Base-by-base conservation (phyloP, 2,888 invertebrate genomes). In the Clunio marinus region DNA sequence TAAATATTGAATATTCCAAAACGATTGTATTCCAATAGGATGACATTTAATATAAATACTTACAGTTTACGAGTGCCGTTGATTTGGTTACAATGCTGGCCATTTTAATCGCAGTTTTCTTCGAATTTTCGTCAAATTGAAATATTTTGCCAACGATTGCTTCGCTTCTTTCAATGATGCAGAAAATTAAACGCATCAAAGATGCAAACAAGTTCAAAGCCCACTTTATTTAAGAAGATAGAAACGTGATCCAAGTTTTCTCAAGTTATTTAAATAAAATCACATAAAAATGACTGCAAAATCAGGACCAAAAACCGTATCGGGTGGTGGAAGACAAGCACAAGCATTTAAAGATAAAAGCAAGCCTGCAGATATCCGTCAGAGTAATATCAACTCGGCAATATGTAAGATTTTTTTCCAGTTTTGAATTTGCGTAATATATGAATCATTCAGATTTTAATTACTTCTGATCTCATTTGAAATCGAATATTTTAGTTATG, bases 341-440 rank as follows among this genome's bases (percentile, higher is more conserved):
- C 78, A 82, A 63, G 88, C 90, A 66, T 93, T 91, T 76, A 92
- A 91, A 80, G 92, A 93, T 80, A 93, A 92, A 83, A 89, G 88
- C 75, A 99, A 99, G 82, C 97, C 98, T 55, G 83, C 88, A 46
- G 95, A 96, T 82, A 94, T 98, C 75, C 87, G 97, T 69, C 83
- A 85, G 72, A 97, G 96, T 78, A 99, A 99, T 78, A 97, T 99
- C 75, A 89, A 89, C 80, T 98, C 99, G 75, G 98, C 96, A 68
- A 99, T 97, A 89, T 95, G 96, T 96, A 84, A 70, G 69, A 72
- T 69, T 70, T 70, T 63, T 46, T 57, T 60, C 57, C 25, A n/a
- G n/a, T n/a, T n/a, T n/a, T n/a, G n/a, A n/a, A n/a, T n/a, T n/a
- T n/a, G n/a, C n/a, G n/a, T n/a, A n/a, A n/a, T n/a, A n/a, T n/a